These are phyloP conservation scores for Calliscelio sp. DNA, from an alignment of 2,888 invertebrate species.

Conservation along the genomic window DNA sequence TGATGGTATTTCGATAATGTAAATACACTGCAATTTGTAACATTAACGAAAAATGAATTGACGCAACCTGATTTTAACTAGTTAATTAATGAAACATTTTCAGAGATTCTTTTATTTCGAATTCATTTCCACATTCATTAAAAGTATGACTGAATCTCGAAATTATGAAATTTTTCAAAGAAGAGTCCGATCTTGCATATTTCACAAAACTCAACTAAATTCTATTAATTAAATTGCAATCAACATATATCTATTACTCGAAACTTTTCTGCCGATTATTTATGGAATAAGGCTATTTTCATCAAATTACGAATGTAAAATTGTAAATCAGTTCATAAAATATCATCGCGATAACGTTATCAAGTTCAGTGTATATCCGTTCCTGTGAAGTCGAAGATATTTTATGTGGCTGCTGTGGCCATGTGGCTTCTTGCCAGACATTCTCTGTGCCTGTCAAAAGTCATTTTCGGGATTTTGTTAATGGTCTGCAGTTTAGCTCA, in stretches of 20 bases:
- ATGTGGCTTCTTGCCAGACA: slow-evolving; percentile 66
- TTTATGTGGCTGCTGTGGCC: slow-evolving; percentile 54
- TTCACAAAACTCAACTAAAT: not conserved
- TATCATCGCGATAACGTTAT: slow-evolving; percentile 53
- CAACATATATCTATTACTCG: too few species aligned
- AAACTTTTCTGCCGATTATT: too few species aligned
- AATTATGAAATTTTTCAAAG: not conserved
- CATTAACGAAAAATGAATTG: not conserved
- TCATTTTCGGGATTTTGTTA: slow-evolving; percentile 33
- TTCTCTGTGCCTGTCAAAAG: slow-evolving; percentile 31
- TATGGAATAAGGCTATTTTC: not conserved
- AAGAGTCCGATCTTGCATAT: not conserved
- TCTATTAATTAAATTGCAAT: too few species aligned
- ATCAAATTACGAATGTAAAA: not conserved
- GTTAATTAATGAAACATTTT: slow-evolving; percentile 1
- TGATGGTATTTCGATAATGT: not conserved
- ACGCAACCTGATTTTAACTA: not conserved
- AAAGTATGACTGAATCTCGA: not conserved
- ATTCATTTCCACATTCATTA: slow-evolving; percentile 1
- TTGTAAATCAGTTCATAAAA: slow-evolving; percentile 37
- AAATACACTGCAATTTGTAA: not conserved
- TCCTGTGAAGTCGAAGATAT: slow-evolving; percentile 57
- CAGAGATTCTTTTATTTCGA: not conserved
- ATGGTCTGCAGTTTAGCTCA: not conserved
- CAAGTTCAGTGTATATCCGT: slow-evolving; percentile 38